These are phyloP conservation scores for Antennarius striatus DNA, from an alignment of 2,113 vertebrate species.

Conservation along the genomic window DNA sequence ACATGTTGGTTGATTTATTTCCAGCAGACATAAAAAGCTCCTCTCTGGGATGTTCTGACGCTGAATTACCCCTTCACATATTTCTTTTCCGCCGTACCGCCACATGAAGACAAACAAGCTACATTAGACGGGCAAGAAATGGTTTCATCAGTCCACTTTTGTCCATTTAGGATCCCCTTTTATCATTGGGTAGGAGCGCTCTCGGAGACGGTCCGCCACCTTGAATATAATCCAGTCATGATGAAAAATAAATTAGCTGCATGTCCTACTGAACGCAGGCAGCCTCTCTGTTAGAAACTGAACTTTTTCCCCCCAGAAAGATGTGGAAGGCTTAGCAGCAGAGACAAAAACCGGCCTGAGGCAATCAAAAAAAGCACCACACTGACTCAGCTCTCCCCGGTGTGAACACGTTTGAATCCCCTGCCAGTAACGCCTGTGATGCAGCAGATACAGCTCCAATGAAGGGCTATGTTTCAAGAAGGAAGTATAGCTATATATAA, in stretches of 20 bases:
- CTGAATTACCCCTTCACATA: background rate
- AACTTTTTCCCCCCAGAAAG: constrained; percentile 69
- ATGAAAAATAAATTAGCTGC: constrained; percentile 52
- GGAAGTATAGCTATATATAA: background rate
- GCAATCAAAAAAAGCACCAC: constrained; percentile 56
- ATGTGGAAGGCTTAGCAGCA: constrained; percentile 55
- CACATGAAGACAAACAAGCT: background rate
- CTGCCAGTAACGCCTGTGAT: constrained; percentile 61
- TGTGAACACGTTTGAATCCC: constrained; percentile 55
- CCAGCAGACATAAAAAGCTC: background rate
- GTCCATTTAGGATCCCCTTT: constrained; percentile 1
- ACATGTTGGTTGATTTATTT: background rate
- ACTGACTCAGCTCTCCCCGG: constrained; percentile 66
- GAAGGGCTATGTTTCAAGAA: constrained; percentile 63
- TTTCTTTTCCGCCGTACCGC: background rate
- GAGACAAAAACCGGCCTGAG: constrained; percentile 71
- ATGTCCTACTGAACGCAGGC: constrained; percentile 62
- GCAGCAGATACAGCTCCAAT: constrained; percentile 55
- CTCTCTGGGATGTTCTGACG: background rate
- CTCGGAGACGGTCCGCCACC: constrained; percentile 26
- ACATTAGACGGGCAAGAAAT: background rate
- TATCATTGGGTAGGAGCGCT: background rate
- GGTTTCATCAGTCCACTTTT: constrained; percentile 2
- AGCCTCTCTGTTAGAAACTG: constrained; percentile 55
- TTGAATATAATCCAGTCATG: constrained; percentile 49